Conservation (phyloP, 2,888 invertebrate species). For the Alloplasta piceator region DNA sequence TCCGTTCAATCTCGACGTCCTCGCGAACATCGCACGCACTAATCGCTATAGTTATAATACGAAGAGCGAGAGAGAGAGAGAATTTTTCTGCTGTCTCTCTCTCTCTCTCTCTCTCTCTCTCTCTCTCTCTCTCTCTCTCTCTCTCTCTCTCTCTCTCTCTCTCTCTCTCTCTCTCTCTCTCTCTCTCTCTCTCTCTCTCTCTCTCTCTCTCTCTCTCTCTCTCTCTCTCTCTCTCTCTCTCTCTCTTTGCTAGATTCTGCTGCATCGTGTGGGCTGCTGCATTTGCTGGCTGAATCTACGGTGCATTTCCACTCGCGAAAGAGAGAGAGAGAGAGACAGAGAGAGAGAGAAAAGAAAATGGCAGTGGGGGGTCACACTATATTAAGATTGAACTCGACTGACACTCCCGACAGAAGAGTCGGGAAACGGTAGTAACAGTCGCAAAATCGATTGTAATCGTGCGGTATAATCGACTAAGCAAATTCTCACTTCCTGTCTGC, state of each 20-base stretch:
- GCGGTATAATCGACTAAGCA: not conserved
- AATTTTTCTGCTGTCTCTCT: not conserved
- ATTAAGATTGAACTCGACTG: conserved; percentile 83
- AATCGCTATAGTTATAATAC: conserved; percentile 34
- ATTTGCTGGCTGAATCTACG: conserved; percentile 25
- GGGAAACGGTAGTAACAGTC: conserved; percentile 13
- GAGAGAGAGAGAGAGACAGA: conserved; percentile 19
- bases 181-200: no score
- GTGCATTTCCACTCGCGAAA: not conserved
- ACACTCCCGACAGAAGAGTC: conserved; percentile 71
- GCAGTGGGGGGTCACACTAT: conserved; percentile 82
- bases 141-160: no score
- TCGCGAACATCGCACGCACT: conserved; percentile 56
- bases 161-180: no score
- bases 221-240: no score
- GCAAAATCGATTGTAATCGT: conserved; percentile 9
- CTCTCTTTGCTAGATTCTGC: conserved; percentile 40
- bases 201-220: no score
- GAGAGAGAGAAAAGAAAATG: conserved; percentile 65
- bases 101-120: conserved; percentile 18
- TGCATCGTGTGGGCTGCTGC: conserved; percentile 18
- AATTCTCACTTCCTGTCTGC: not conserved
- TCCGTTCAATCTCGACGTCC: conserved; percentile 58
- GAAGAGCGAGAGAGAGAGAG: conserved; percentile 29
- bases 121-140: conserved; percentile 15